These are phyloP conservation scores for Argyrosomus japonicus DNA, from an alignment of 2,113 vertebrate species.

Conservation along the genomic window DNA sequence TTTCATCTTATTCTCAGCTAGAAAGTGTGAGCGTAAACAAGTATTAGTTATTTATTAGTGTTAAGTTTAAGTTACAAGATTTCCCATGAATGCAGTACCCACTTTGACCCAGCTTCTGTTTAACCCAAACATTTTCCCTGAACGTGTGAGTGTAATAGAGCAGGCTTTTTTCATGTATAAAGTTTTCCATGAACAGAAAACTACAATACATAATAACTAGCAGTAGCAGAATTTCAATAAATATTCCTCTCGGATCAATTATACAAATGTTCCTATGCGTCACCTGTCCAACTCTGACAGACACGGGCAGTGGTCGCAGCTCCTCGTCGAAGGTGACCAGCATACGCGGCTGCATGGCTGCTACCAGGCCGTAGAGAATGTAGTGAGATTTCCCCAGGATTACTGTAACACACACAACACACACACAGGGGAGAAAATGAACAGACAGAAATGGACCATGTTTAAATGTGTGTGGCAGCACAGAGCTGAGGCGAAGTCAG, in stretches of 20 bases:
- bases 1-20: background rate
- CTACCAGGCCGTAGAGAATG: constrained; percentile 95
- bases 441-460: constrained; percentile 3
- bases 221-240: no score
- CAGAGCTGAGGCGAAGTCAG: background rate
- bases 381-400: constrained; percentile 98
- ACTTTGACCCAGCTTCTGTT: no score
- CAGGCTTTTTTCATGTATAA: background rate
- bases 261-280: constrained; percentile 30
- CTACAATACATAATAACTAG: background rate
- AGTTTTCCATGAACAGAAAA: background rate
- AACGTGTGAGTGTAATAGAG: background rate
- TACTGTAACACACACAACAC: constrained; percentile 81
- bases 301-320: constrained; percentile 93
- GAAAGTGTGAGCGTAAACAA: background rate
- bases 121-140: no score
- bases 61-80: background rate
- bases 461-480: background rate
- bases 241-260: background rate
- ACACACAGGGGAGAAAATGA: constrained; percentile 24
- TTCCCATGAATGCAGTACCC: background rate
- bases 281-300: constrained; percentile 98
- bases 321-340: constrained; percentile 98
- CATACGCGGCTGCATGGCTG: constrained; percentile 99
- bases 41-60: no score